Evolutionary conservation across 2,888 invertebrate genomes (phyloP).

Genomic region (Argyresthia albistria): DNA sequence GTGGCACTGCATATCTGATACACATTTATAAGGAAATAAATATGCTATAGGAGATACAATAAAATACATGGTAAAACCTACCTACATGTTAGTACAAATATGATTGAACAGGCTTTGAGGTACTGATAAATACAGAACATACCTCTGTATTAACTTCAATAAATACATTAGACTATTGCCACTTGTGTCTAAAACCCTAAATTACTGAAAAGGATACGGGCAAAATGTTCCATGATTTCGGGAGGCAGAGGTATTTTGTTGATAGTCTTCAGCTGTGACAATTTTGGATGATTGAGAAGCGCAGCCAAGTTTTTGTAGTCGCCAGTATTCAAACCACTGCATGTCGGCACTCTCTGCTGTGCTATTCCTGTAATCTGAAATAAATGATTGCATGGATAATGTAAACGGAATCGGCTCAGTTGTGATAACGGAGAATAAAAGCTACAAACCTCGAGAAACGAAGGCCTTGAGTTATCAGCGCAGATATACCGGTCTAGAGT

Average conservation of each 20-base stretch:
- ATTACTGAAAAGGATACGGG: conserved; percentile 84
- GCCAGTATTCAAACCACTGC: conserved; percentile 91
- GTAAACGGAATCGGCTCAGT: background rate
- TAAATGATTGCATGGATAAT: background rate
- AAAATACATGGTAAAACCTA: no score
- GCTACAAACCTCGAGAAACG: conserved; percentile 73
- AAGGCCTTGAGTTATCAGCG: conserved; percentile 80
- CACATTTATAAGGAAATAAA: conserved; percentile 13
- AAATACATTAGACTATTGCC: background rate
- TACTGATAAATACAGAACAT: no score
- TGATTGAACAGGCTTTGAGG: no score
- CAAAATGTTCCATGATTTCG: conserved; percentile 95
- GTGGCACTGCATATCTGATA: conserved; percentile 92
- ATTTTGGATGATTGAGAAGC: conserved; percentile 77
- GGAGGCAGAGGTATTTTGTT: conserved; percentile 92
- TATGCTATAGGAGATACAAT: no score
- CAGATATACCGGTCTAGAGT: conserved; percentile 83
- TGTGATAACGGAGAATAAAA: background rate
- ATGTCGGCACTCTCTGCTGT: conserved; percentile 81
- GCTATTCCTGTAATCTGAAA: conserved; percentile 75
- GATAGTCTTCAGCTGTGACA: conserved; percentile 84
- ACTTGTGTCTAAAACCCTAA: background rate
- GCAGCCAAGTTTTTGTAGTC: conserved; percentile 90
- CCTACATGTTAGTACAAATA: no score
- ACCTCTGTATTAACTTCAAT: no score